Conservation (phyloP, 2,888 invertebrate genomes). For the Philereme vetulata region DNA sequence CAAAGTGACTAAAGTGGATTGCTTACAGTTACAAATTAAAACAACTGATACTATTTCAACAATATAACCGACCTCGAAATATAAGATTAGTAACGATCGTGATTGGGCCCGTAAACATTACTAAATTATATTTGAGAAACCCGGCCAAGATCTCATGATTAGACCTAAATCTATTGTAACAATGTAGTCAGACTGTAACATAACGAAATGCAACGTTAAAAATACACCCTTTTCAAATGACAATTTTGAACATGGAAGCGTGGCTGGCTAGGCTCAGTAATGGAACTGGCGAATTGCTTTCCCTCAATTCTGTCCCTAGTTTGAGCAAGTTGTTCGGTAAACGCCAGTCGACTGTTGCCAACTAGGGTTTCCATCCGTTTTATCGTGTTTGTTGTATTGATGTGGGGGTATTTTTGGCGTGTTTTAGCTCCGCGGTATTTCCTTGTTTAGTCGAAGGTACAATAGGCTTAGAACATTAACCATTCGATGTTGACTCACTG, state of each 20-base stretch:
- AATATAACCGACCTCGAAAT: slow-evolving; percentile 44
- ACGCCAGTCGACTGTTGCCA: slow-evolving; percentile 31
- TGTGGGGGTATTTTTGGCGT: slow-evolving; percentile 64
- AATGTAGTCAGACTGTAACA: slow-evolving; percentile 23
- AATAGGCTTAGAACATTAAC: slow-evolving; percentile 51
- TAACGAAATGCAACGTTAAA: slow-evolving; percentile 10
- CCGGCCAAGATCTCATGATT: slow-evolving; percentile 37
- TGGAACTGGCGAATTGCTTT: slow-evolving; percentile 24
- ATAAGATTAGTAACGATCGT: slow-evolving; percentile 47
- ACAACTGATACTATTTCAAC: slow-evolving; percentile 34
- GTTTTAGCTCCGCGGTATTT: slow-evolving; percentile 61
- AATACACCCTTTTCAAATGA: slow-evolving; percentile 19
- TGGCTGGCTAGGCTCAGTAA: slow-evolving; percentile 14
- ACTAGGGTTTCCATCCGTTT: slow-evolving; percentile 39
- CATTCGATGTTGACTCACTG: slow-evolving; percentile 45
- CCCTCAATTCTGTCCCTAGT: slow-evolving; percentile 18
- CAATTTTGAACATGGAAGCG: slow-evolving; percentile 18
- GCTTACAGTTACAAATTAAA: slow-evolving; percentile 31
- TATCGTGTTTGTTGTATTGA: slow-evolving; percentile 48
- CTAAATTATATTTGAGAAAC: slow-evolving; percentile 41
- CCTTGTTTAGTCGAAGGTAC: slow-evolving; percentile 61
- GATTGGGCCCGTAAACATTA: slow-evolving; percentile 53
- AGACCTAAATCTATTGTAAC: slow-evolving; percentile 23
- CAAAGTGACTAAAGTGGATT: slow-evolving; percentile 14
- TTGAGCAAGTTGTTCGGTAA: slow-evolving; percentile 15